A percentile compares a stretch with the other conserved stretches of the same genome.
phyloP scores from a whole-genome alignment of 2,797 vertebrate species.

The Catamblyrhynchus diadema region DNA sequence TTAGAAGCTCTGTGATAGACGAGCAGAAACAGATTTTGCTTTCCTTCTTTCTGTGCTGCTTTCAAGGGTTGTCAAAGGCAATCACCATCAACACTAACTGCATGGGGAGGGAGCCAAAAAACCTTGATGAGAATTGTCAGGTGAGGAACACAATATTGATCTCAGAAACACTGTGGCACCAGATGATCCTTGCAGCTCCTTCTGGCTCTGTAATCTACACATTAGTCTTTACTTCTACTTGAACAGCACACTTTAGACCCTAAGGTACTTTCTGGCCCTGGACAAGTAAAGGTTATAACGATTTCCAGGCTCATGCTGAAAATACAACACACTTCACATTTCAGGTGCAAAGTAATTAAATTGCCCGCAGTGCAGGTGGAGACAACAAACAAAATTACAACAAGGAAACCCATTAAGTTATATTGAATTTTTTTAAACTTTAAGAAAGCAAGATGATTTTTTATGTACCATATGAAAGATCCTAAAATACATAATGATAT shows the following conservation, averaged over 20 bases:
- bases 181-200: neutral
- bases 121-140: neutral
- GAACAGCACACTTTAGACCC: neutral
- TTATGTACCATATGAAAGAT: neutral
- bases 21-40: neutral
- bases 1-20: neutral
- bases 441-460: neutral
- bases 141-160: constrained; percentile 11
- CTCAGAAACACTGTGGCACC: neutral
- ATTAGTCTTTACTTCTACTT: neutral
- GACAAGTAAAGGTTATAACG: neutral
- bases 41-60: neutral
- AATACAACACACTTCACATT: neutral
- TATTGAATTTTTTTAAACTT: neutral
- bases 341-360: neutral
- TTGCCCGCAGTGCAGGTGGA: neutral
- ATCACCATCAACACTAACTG: neutral
- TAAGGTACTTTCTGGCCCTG: neutral
- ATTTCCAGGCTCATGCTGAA: neutral
- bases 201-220: neutral
- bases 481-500: neutral
- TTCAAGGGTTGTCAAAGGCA: constrained; percentile 1
- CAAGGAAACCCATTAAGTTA: neutral
- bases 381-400: neutral
- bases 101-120: neutral